Conservation (phyloP, 2,113 vertebrate genomes). For the Rattus rattus region DNA sequence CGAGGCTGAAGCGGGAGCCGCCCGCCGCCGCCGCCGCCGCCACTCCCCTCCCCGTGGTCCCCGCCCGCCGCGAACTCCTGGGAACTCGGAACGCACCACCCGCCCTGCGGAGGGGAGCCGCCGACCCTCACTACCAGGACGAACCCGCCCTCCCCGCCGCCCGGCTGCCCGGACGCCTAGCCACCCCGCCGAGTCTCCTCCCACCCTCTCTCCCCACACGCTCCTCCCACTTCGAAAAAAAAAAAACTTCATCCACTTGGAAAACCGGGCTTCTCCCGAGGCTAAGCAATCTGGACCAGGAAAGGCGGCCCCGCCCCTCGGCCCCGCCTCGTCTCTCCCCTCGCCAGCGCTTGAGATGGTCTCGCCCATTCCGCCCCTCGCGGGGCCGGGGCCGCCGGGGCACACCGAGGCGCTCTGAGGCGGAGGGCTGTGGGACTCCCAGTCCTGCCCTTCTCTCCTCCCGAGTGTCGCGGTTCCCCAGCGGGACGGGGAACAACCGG, state of each 20-base stretch:
- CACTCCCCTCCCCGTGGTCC: constrained; percentile 48
- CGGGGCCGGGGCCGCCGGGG: constrained; percentile 38
- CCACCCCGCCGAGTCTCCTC: background rate
- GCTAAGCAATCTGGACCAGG: constrained; percentile 61
- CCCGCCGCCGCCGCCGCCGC: constrained; percentile 67
- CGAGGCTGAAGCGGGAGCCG: constrained; percentile 71
- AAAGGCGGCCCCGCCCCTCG: constrained; percentile 67
- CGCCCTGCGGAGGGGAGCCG: constrained; percentile 67
- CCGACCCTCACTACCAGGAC: constrained; percentile 50
- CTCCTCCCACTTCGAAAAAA: background rate
- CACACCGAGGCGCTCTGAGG: background rate
- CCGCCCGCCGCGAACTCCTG: constrained; percentile 80
- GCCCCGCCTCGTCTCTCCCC: background rate
- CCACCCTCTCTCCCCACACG: constrained; percentile 29
- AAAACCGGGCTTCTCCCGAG: constrained; percentile 49
- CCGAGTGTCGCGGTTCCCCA: background rate
- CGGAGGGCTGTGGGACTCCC: constrained; percentile 40
- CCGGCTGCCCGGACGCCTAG: background rate
- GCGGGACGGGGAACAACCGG: background rate
- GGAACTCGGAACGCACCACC: constrained; percentile 83
- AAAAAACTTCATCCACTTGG: constrained; percentile 47
- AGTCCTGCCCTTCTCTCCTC: rapidly evolving
- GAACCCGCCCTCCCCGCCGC: background rate
- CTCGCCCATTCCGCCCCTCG: constrained; percentile 78
- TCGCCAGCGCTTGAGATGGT: constrained; percentile 63